A percentile compares a stretch with the other conserved stretches of the same genome.
These are phyloP conservation scores for Coleophora deauratella DNA, from an alignment of 2,888 invertebrate species.

Conservation along the genomic window DNA sequence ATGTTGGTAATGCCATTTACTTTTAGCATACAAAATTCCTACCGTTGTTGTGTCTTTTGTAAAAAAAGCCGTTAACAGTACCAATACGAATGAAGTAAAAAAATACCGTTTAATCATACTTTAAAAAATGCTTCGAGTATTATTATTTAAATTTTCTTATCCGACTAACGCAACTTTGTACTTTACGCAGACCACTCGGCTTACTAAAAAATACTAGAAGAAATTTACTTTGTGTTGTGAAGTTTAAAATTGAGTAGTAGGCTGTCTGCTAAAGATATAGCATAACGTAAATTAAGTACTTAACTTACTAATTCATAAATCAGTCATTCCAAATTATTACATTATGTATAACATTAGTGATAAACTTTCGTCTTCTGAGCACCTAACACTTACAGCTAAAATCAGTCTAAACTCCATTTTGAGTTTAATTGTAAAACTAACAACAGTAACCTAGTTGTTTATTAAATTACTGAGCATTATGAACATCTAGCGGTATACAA, in stretches of 20 bases:
- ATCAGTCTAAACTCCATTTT: conserved; percentile 67
- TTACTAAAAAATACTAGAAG: too few relatives aligned
- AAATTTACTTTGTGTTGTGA: too few relatives aligned
- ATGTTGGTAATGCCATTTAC: conserved; percentile 51
- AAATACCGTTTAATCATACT: too few relatives aligned
- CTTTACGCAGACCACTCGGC: too few relatives aligned
- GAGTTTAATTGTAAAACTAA: conserved; percentile 34
- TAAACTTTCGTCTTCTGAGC: conserved; percentile 47
- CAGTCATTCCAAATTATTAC: conserved; percentile 19
- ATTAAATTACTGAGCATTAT: conserved; percentile 46
- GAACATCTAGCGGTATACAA: conserved; percentile 21
- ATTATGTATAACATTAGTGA: conserved; percentile 30
- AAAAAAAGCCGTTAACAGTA: too few relatives aligned
- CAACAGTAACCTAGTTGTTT: conserved; percentile 22
- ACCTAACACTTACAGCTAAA: conserved; percentile 62
- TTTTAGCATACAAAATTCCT: too few relatives aligned
- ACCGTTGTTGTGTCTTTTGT: too few relatives aligned
- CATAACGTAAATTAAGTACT: conserved; percentile 20
- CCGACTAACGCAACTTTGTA: too few relatives aligned
- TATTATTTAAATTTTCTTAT: too few relatives aligned
- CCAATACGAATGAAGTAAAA: too few relatives aligned
- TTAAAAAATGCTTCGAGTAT: too few relatives aligned
- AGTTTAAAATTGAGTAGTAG: conserved; percentile 5
- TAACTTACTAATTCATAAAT: conserved; percentile 13
- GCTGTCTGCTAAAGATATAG: too few relatives aligned